Conservation (phyloP, 2,888 invertebrate genomes). For the Heliconius ethilla region DNA sequence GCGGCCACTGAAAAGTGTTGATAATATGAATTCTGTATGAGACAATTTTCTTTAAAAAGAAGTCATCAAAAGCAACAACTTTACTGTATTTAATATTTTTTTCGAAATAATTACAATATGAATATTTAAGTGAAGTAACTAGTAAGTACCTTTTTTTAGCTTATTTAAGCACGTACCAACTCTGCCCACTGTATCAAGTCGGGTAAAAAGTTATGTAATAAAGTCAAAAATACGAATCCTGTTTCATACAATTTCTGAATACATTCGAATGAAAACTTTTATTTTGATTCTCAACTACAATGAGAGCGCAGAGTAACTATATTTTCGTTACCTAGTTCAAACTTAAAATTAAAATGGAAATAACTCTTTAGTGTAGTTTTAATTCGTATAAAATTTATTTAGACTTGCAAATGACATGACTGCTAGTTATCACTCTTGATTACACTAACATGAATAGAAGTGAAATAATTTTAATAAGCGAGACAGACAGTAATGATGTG, state of each 20-base stretch:
- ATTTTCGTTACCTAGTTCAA: neutral
- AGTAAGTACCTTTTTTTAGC: neutral
- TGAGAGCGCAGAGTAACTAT: conserved; percentile 4
- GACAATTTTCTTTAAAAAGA: conserved; percentile 41
- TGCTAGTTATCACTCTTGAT: neutral
- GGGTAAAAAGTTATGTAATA: conserved; percentile 18
- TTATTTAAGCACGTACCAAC: neutral
- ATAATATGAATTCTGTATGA: conserved; percentile 42
- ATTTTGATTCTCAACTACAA: conserved; percentile 14
- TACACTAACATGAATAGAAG: neutral
- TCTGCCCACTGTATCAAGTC: neutral
- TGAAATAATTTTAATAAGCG: neutral
- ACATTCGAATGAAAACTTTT: conserved; percentile 12
- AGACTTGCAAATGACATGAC: no score
- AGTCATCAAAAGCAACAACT: conserved; percentile 19
- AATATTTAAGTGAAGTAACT: neutral
- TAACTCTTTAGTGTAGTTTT: no score
- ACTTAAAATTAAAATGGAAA: no score
- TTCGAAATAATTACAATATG: neutral
- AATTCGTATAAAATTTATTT: no score
- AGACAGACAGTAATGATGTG: neutral
- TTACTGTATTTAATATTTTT: neutral
- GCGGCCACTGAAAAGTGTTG: conserved; percentile 38
- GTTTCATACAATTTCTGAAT: conserved; percentile 15
- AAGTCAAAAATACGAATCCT: conserved; percentile 2